A percentile compares a stretch with the other conserved stretches of the same genome.
phyloP scores from a whole-genome alignment of 2,888 invertebrate genomes.

The Drosophila affinis region DNA sequence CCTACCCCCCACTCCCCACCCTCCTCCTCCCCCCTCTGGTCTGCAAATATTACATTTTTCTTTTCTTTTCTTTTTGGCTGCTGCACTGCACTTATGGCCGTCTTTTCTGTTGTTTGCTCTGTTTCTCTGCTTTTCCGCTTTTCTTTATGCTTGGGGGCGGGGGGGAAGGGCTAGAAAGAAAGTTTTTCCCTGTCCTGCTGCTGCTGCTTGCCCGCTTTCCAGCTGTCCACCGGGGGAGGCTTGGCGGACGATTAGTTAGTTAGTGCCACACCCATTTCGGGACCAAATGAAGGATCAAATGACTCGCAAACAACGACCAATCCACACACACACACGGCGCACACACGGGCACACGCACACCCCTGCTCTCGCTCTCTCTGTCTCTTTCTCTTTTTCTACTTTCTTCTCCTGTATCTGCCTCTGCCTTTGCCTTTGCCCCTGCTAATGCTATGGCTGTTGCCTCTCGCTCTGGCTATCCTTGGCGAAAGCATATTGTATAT shows the following conservation, averaged over 20 bases:
- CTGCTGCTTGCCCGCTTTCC: neutral
- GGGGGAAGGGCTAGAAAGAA: neutral
- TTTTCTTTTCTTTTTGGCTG: neutral
- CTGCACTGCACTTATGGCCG: neutral
- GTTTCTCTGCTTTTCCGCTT: neutral
- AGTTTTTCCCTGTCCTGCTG: constrained; percentile 12
- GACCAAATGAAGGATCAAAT: constrained; percentile 33
- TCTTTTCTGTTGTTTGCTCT: neutral
- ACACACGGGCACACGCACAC: constrained; percentile 5
- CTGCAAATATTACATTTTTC: neutral
- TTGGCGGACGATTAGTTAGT: constrained; percentile 22
- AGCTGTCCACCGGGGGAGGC: neutral
- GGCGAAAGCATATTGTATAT: neutral
- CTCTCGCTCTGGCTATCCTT: neutral
- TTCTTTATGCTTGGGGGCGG: neutral
- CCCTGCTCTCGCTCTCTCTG: neutral
- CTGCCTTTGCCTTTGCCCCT: constrained; percentile 4
- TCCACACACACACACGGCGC: constrained; percentile 4
- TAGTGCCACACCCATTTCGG: constrained; percentile 38
- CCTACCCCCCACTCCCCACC: too few species aligned
- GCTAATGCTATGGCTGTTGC: constrained; percentile 8
- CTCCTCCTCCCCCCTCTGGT: neutral
- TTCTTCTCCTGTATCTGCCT: neutral
- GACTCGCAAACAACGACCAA: constrained; percentile 25
- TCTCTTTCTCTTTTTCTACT: neutral